Conservation (phyloP, 2,113 vertebrate species). For the Arizona elegans region DNA sequence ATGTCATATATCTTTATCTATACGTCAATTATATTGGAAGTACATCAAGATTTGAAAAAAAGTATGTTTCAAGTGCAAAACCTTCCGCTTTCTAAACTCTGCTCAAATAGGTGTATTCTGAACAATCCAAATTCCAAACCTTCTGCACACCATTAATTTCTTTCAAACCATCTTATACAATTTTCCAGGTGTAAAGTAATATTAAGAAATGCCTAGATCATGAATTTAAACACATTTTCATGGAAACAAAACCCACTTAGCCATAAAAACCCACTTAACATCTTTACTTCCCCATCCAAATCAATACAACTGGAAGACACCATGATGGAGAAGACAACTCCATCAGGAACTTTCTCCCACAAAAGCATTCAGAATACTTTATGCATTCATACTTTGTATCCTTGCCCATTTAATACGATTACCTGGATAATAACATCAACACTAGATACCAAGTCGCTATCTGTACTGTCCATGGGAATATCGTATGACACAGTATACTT, state of each 20-base stretch:
- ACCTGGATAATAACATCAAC: constrained; percentile 82
- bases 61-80: not conserved
- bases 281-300: not conserved
- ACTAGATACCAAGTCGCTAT: constrained; percentile 68
- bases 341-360: not conserved
- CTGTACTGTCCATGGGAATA: constrained; percentile 70
- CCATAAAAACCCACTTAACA: not conserved
- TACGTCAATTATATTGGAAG: not conserved
- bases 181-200: not conserved
- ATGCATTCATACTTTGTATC: not conserved
- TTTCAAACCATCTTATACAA: not conserved
- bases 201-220: not conserved
- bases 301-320: not conserved
- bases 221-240: not conserved
- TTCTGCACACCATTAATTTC: not conserved
- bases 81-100: not conserved
- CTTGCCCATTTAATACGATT: constrained; percentile 2
- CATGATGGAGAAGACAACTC: not conserved
- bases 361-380: not conserved
- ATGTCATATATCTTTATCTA: not conserved
- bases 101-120: not conserved
- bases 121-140: not conserved
- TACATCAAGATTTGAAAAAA: not conserved
- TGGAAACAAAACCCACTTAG: not conserved
- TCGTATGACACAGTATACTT: constrained; percentile 79